phyloP scores from a whole-genome alignment of 2,888 invertebrate species.

The Agrochola macilenta region DNA sequence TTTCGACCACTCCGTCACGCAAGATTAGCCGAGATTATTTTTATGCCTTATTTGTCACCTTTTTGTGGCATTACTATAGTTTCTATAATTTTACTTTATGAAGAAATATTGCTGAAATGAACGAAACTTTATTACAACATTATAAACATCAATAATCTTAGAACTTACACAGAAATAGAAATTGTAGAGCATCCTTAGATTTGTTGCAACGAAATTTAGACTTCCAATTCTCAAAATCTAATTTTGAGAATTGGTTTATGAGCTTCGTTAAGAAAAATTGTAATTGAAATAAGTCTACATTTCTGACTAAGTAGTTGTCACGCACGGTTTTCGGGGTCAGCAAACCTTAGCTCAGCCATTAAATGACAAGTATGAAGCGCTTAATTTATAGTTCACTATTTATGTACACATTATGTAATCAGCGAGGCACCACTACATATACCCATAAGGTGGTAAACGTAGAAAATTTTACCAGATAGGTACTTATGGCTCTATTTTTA shows the following conservation, averaged over 20 bases:
- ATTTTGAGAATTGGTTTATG: too few relatives aligned
- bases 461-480: neutral
- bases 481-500: neutral
- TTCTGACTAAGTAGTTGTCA: slow-evolving; percentile 32
- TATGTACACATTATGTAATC: neutral
- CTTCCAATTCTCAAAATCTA: too few relatives aligned
- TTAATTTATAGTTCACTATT: slow-evolving; percentile 10
- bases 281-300: slow-evolving; percentile 21
- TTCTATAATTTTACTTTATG: slow-evolving; percentile 1
- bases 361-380: slow-evolving; percentile 11
- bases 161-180: neutral
- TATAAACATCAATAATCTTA: neutral
- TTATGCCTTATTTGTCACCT: slow-evolving; percentile 65
- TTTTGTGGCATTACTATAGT: slow-evolving; percentile 37
- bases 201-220: too few relatives aligned
- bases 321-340: slow-evolving; percentile 42
- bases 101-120: neutral
- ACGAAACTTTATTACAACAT: neutral
- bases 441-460: neutral
- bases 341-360: slow-evolving; percentile 16
- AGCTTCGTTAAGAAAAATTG: neutral
- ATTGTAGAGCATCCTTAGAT: neutral
- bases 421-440: neutral
- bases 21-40: slow-evolving; percentile 65
- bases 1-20: slow-evolving; percentile 61